Evolutionary conservation across 2,113 vertebrate genomes (phyloP).

Genomic region (Lampris megalopsis): DNA sequence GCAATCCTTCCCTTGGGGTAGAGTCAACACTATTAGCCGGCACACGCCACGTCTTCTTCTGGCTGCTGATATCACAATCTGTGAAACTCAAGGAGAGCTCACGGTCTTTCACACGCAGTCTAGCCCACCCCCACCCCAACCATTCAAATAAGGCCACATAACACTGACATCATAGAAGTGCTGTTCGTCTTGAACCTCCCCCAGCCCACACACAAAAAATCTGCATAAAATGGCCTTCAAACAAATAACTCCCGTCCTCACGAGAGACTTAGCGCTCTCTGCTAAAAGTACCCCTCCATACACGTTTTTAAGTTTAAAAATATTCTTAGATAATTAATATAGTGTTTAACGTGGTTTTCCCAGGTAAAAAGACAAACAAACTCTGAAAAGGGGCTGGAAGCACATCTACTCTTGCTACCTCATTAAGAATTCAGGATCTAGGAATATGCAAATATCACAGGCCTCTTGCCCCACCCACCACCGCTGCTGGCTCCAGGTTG

Average conservation of each 20-base stretch:
- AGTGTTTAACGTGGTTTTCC: too few species aligned
- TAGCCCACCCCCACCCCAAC: constrained; percentile 12
- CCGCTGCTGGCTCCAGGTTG: too few species aligned
- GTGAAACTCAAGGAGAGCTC: constrained; percentile 54
- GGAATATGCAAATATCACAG: too few species aligned
- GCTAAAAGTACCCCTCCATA: too few species aligned
- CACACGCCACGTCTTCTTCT: constrained; percentile 36
- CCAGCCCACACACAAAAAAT: not conserved
- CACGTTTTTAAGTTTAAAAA: too few species aligned
- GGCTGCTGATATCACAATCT: constrained; percentile 55
- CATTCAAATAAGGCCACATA: constrained; percentile 37
- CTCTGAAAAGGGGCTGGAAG: too few species aligned
- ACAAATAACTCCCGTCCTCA: not conserved
- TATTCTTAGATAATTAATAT: too few species aligned
- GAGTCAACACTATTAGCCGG: constrained; percentile 44
- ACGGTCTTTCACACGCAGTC: constrained; percentile 23
- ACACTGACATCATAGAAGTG: constrained; percentile 19
- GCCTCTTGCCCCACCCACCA: too few species aligned
- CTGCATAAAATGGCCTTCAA: not conserved
- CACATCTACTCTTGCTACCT: too few species aligned
- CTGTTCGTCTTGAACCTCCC: constrained; percentile 6
- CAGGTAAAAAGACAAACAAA: too few species aligned
- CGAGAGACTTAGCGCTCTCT: too few species aligned
- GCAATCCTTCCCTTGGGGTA: constrained; percentile 50
- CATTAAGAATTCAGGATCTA: too few species aligned